phyloP scores from a whole-genome alignment of 1,140 invertebrate species.

The Rhopalosiphum maidis region DNA sequence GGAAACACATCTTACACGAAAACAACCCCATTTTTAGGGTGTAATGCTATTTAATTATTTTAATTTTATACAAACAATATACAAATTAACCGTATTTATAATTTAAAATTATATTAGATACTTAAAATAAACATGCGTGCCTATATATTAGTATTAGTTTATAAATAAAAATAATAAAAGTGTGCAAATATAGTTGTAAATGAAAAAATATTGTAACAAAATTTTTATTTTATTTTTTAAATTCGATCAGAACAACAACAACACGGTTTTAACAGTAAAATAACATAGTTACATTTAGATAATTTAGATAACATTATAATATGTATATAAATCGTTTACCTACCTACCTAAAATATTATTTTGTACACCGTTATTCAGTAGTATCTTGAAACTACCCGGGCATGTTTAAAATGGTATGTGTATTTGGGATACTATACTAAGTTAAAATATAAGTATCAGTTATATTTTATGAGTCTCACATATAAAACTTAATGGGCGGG shows the following conservation, averaged over 20 bases:
- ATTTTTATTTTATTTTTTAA: not conserved
- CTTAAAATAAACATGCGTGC: not conserved
- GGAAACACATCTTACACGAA: not conserved
- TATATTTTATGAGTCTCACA: constrained; percentile 46
- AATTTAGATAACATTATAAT: not conserved
- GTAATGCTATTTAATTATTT: not conserved
- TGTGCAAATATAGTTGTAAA: not conserved
- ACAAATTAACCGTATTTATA: not conserved
- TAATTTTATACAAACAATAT: not conserved
- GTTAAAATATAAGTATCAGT: constrained; percentile 53
- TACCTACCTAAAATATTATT: not conserved
- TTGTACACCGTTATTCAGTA: not conserved
- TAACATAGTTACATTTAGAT: not conserved
- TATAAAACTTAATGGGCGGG: constrained; percentile 47
- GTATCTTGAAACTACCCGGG: not conserved
- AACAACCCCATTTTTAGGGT: not conserved
- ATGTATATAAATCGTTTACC: not conserved
- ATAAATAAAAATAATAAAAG: not conserved
- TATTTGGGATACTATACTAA: not conserved
- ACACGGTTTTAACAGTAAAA: not conserved
- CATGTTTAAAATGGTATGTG: not conserved
- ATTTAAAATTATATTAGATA: not conserved
- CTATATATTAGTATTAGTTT: not conserved
- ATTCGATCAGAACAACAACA: not conserved
- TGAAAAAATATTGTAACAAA: not conserved